A percentile compares a stretch with the other conserved stretches of the same genome.
phyloP scores from a whole-genome alignment of 2,797 vertebrate genomes.

The Sebastes minor region DNA sequence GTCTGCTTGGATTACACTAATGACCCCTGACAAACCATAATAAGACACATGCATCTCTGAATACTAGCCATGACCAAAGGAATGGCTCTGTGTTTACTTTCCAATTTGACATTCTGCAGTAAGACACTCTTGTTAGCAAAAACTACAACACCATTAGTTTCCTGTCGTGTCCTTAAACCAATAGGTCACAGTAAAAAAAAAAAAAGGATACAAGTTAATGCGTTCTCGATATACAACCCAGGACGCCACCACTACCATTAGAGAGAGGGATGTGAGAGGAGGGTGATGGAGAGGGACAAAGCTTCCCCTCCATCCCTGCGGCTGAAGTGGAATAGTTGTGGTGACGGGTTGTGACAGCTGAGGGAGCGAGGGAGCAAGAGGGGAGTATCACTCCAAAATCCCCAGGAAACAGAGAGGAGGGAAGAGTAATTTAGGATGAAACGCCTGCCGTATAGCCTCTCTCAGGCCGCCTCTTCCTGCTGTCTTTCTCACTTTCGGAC shows the following conservation, averaged over 20 bases:
- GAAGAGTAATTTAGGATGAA: slow-evolving; percentile 66
- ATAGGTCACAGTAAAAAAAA: slow-evolving; percentile 26
- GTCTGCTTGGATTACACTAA: slow-evolving; percentile 77
- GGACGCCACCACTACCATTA: slow-evolving; percentile 48
- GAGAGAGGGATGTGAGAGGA: slow-evolving; percentile 50
- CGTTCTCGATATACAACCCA: slow-evolving; percentile 30
- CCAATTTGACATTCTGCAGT: slow-evolving; percentile 24
- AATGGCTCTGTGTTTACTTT: slow-evolving; percentile 49
- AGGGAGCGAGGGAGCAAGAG: slow-evolving; percentile 69
- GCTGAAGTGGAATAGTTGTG: slow-evolving; percentile 74
- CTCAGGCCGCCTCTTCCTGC: slow-evolving; percentile 26
- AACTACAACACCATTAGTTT: slow-evolving; percentile 35
- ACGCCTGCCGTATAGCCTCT: slow-evolving; percentile 20
- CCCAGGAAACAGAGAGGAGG: slow-evolving; percentile 63
- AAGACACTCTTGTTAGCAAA: slow-evolving; percentile 40
- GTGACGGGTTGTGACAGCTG: slow-evolving; percentile 76
- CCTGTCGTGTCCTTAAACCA: slow-evolving; percentile 39
- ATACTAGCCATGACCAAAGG: slow-evolving; percentile 56
- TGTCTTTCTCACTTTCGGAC: slow-evolving; percentile 45
- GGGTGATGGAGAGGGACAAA: slow-evolving; percentile 68
- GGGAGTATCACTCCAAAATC: slow-evolving; percentile 73
- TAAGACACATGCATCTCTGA: slow-evolving; percentile 64
- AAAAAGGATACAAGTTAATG: slow-evolving; percentile 32
- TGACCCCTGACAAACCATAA: slow-evolving; percentile 77
- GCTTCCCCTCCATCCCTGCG: slow-evolving; percentile 61